Evolutionary conservation across 2,113 vertebrate genomes (phyloP), one percentile per base, ranked within the genome.

Genomic region (Colistium nudipinnis): DNA sequence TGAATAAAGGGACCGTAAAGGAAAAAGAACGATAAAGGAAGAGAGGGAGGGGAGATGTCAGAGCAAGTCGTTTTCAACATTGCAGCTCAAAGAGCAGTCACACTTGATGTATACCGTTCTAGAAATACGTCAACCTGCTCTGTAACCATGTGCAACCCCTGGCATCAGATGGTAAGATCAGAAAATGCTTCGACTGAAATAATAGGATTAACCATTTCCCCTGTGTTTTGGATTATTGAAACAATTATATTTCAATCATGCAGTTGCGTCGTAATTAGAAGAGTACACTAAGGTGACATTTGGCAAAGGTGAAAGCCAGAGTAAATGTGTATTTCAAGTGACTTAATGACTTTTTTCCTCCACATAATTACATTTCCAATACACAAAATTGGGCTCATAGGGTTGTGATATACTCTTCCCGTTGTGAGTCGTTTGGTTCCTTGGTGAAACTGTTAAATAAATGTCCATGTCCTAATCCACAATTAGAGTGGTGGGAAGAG

Each of bases 71-170:
- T 38, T 28, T 64, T 28, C n/a, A 57, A 4, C n/a, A 61, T 25
- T 55, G 6, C 28, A 61, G 41, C 45, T 62, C 28, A 49, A 55
- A 68, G 43, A 20, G 20, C 38, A 52, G 45, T 60, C 22, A 52
- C 52, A 25, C 62, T 43, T 59, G 11, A 70, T 55, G n/a, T n/a
- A 52, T 12, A 35, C 33, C 20, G n/a, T 74, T 30, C 14, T 36
- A 31, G 56, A 35, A 9, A 54, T 51, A 28, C 27, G 25, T 70
- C 63, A 63, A 67, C 48, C 65, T 74, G 45, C 44, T 65, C 43
- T 31, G 28, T 45, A 53, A 69, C 41, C 38, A 38, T 44, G 27
- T 66, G 49, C 35, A 70, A 76, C 38, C 44, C 33, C 35, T 61
- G 49, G 36, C 51, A 64, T 51, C 63, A 69, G 36, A 51, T 39